Conservation (phyloP, 1,140 invertebrate species). For the Chrysopa pallens region DNA sequence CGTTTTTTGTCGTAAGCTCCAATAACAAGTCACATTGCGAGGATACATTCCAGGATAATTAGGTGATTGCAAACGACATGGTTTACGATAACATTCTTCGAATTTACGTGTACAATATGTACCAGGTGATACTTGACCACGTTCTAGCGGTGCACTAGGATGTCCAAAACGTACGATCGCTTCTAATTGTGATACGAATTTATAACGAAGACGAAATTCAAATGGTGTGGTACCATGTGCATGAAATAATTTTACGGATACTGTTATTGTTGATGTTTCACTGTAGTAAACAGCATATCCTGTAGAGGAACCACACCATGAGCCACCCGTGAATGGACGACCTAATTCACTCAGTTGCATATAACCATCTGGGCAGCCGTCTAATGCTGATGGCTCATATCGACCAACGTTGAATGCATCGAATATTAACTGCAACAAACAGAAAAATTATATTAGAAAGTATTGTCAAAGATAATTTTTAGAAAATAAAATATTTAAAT, state of each 20-base stretch:
- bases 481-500: too few species aligned
- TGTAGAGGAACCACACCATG: constrained; percentile 61
- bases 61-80: constrained; percentile 64
- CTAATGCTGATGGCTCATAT: constrained; percentile 43
- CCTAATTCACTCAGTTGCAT: constrained; percentile 67
- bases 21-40: constrained; percentile 67
- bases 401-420: constrained; percentile 65
- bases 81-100: constrained; percentile 69
- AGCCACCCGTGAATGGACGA: constrained; percentile 62
- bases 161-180: constrained; percentile 61
- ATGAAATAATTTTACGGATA: constrained; percentile 56
- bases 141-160: constrained; percentile 47
- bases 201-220: constrained; percentile 57
- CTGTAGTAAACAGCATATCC: constrained; percentile 67
- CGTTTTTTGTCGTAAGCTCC: constrained; percentile 60
- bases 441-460: neutral
- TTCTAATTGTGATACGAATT: constrained; percentile 50
- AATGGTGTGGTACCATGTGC: constrained; percentile 45
- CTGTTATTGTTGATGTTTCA: constrained; percentile 64
- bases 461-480: too few species aligned
- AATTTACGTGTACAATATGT: constrained; percentile 76
- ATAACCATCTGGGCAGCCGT: constrained; percentile 63
- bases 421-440: constrained; percentile 46
- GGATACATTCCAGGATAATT: constrained; percentile 87
- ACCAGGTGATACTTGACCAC: constrained; percentile 62